Conservation (phyloP, 1,140 invertebrate species). For the Neodiprion pinetum region DNA sequence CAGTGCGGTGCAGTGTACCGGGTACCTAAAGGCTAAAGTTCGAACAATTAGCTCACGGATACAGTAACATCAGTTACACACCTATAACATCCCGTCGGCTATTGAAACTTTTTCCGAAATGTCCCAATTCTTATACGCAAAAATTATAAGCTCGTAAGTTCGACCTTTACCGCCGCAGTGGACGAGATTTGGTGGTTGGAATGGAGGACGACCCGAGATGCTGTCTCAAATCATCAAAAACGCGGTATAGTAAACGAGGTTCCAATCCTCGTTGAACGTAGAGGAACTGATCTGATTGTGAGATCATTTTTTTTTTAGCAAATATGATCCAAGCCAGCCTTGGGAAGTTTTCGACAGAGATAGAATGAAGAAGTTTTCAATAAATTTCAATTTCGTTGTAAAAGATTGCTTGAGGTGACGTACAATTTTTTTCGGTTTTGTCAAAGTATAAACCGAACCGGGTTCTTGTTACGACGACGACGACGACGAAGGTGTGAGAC, state of each 20-base stretch:
- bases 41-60: neutral
- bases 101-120: neutral
- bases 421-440: conserved; percentile 12
- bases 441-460: neutral
- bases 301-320: too few species aligned
- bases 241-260: too few species aligned
- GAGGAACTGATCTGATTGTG: too few species aligned
- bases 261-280: too few species aligned
- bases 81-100: neutral
- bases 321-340: too few species aligned
- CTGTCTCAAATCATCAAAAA: neutral
- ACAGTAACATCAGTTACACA: neutral
- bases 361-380: too few species aligned
- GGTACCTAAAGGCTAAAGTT: neutral
- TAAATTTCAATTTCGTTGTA: too few species aligned
- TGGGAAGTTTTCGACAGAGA: too few species aligned
- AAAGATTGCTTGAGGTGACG: conserved; percentile 12
- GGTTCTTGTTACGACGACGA: neutral
- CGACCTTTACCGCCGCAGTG: neutral
- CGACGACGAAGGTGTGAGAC: neutral
- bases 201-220: neutral
- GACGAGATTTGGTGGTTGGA: neutral
- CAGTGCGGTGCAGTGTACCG: neutral
- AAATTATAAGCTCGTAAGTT: too few species aligned
- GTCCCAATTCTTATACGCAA: neutral